phyloP scores from a whole-genome alignment of 2,113 vertebrate species.

The Pygoscelis adeliae region DNA sequence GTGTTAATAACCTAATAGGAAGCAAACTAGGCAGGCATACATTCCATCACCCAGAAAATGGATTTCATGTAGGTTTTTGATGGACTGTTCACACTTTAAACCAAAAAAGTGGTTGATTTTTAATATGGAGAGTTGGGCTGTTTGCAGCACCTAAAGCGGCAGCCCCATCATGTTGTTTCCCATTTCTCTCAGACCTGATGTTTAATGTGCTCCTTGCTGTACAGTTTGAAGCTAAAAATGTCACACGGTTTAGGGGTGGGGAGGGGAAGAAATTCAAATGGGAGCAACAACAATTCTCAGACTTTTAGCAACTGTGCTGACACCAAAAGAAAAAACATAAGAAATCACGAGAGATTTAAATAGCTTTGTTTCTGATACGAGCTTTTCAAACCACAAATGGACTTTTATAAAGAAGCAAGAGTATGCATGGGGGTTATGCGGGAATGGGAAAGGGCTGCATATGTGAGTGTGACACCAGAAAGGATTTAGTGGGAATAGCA shows the following conservation, averaged over 20 bases:
- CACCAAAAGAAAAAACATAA: not conserved
- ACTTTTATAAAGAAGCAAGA: not conserved
- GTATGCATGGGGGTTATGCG: not conserved
- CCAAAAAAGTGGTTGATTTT: not conserved
- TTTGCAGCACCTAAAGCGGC: not conserved
- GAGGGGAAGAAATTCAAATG: not conserved
- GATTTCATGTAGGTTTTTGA: not conserved
- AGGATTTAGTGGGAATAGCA: not conserved
- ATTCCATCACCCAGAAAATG: not conserved
- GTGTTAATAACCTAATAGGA: slow-evolving; percentile 22
- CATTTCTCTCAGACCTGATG: not conserved
- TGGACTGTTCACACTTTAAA: not conserved
- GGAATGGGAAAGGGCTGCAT: not conserved
- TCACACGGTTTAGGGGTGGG: not conserved
- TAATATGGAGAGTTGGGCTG: not conserved
- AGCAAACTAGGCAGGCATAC: not conserved
- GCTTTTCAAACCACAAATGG: not conserved
- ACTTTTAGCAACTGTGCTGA: not conserved
- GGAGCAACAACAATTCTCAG: not conserved
- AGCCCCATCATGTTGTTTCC: not conserved
- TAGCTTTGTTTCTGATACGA: not conserved
- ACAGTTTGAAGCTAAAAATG: not conserved
- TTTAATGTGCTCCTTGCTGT: not conserved
- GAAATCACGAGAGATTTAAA: not conserved
- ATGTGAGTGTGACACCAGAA: not conserved